phyloP scores from a whole-genome alignment of 2,888 invertebrate species.

The Allygus modestus region DNA sequence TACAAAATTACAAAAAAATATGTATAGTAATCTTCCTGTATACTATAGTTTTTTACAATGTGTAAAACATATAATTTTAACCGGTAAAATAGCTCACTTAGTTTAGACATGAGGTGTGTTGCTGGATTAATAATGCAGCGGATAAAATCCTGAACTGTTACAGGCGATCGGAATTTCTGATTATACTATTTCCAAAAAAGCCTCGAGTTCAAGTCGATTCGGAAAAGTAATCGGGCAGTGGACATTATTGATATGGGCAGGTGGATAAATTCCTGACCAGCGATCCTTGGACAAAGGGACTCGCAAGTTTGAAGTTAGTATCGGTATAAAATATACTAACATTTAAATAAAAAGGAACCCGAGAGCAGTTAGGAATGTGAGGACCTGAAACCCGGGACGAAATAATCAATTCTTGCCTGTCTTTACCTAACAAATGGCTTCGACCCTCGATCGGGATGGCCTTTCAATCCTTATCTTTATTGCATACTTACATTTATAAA shows the following conservation, averaged over 20 bases:
- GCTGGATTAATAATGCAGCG: slow-evolving; percentile 3
- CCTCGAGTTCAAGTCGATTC: background rate
- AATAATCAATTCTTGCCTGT: slow-evolving; percentile 52
- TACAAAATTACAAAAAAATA: too few species aligned
- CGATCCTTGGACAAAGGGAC: slow-evolving; percentile 23
- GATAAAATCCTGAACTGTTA: slow-evolving; percentile 11
- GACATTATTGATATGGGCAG: slow-evolving; percentile 37
- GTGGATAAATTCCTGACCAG: slow-evolving; percentile 1
- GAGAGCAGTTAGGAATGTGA: slow-evolving; percentile 46
- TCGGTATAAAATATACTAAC: slow-evolving; percentile 56
- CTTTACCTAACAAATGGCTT: slow-evolving; percentile 46
- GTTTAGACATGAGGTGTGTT: too few species aligned
- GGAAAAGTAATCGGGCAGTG: slow-evolving; percentile 38
- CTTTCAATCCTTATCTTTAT: slow-evolving; percentile 30
- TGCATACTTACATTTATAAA: slow-evolving; percentile 12
- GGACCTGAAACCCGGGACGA: slow-evolving; percentile 25
- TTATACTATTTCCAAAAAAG: slow-evolving; percentile 25
- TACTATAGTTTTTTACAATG: too few species aligned
- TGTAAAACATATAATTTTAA: too few species aligned
- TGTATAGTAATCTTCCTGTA: too few species aligned
- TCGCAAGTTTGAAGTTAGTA: slow-evolving; percentile 40
- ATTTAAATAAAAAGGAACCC: slow-evolving; percentile 52
- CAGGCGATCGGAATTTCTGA: slow-evolving; percentile 34
- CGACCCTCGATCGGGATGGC: background rate
- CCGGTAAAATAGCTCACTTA: too few species aligned